Percentiles rank a stretch among this genome's conserved stretches.
phyloP scores from a whole-genome alignment of 2,113 vertebrate genomes.

The Psephotus haematonotus region DNA sequence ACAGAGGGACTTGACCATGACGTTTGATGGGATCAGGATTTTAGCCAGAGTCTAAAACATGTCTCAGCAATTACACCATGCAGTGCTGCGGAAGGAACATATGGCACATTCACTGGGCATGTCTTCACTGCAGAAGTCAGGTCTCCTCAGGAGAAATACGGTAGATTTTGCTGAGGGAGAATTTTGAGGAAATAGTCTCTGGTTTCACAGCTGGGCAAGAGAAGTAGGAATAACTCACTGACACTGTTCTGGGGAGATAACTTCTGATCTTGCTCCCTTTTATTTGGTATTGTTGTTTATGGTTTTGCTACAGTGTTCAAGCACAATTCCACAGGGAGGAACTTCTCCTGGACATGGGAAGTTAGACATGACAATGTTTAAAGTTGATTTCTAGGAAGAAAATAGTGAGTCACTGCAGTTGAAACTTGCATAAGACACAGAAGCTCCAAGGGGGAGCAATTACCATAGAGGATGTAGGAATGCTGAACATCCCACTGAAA shows the following conservation, averaged over 20 bases:
- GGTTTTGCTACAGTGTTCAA: neutral
- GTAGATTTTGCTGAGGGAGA: neutral
- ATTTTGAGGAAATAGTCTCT: neutral
- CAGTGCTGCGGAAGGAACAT: neutral
- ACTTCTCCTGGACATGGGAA: neutral
- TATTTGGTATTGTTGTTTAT: neutral
- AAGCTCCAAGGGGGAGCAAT: neutral
- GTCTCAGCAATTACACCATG: neutral
- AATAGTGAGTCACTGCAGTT: neutral
- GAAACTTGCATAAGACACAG: neutral
- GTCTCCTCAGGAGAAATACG: neutral
- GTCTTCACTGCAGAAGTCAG: neutral
- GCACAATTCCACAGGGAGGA: neutral
- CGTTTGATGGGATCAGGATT: neutral
- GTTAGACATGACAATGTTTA: neutral
- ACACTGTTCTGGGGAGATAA: neutral
- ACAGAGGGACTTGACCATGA: neutral
- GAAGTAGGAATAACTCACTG: neutral
- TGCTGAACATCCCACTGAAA: neutral
- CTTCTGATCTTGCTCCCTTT: neutral
- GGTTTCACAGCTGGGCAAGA: neutral
- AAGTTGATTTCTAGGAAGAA: neutral
- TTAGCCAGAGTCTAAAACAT: neutral
- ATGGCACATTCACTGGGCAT: neutral
- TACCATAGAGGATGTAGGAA: neutral